Percentiles rank a stretch among this genome's conserved stretches.
Evolutionary conservation across 2,888 invertebrate species (phyloP).

Genomic region (Schizotus pectinicornis): DNA sequence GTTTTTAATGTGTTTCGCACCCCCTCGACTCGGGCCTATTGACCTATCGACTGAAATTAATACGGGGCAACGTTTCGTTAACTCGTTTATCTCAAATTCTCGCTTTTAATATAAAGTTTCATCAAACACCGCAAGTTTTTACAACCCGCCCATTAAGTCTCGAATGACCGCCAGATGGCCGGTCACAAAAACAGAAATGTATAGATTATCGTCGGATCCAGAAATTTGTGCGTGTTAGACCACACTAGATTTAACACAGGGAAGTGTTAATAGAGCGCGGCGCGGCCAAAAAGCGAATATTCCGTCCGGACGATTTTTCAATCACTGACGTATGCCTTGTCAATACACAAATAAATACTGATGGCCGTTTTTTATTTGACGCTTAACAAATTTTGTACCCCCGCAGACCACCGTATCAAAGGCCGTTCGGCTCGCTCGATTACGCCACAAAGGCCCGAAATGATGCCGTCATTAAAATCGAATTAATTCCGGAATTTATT

Average conservation of each 20-base stretch:
- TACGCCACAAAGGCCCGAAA: background rate
- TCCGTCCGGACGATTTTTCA: slow-evolving; percentile 36
- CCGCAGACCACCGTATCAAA: background rate
- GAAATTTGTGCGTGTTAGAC: slow-evolving; percentile 18
- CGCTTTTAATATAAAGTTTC: slow-evolving; percentile 5
- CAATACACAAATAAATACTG: slow-evolving; percentile 33
- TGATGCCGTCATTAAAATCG: slow-evolving; percentile 13
- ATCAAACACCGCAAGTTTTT: too few relatives aligned
- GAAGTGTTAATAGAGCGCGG: slow-evolving; percentile 32
- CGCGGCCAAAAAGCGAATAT: slow-evolving; percentile 34
- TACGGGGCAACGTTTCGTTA: background rate
- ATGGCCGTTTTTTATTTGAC: background rate
- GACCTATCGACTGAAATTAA: background rate
- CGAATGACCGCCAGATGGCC: slow-evolving; percentile 23
- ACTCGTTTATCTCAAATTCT: slow-evolving; percentile 12
- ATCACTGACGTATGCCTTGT: slow-evolving; percentile 37
- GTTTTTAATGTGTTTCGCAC: slow-evolving; percentile 15
- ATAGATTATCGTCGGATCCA: slow-evolving; percentile 25
- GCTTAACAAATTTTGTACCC: too few relatives aligned
- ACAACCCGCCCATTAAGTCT: slow-evolving; percentile 19
- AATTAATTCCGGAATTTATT: slow-evolving; percentile 19
- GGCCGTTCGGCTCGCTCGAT: slow-evolving; percentile 2
- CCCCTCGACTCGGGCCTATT: background rate
- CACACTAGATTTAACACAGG: slow-evolving; percentile 39
- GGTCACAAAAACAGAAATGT: slow-evolving; percentile 22